Evolutionary conservation across 2,797 vertebrate species (phyloP).

Genomic region (Eulemur rubriventer): DNA sequence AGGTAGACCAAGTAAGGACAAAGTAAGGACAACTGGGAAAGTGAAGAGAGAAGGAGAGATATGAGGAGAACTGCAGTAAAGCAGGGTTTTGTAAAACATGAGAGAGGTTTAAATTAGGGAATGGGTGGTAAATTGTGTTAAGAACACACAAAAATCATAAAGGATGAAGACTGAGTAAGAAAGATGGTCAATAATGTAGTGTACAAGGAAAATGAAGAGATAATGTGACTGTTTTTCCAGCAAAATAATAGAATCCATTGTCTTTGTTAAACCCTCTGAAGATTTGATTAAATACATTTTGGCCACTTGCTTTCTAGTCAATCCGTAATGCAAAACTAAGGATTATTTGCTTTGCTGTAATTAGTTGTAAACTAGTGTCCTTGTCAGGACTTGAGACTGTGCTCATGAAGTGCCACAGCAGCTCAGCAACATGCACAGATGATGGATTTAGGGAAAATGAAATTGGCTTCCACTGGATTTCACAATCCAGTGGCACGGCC

Average conservation of each 20-base stretch:
- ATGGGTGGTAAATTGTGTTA: not conserved
- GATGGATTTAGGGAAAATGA: not conserved
- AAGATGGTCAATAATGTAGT: not conserved
- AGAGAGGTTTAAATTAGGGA: not conserved
- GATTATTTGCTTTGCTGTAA: not conserved
- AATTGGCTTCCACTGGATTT: not conserved
- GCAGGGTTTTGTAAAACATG: not conserved
- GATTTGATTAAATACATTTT: not conserved
- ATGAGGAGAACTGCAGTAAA: not conserved
- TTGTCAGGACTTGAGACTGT: not conserved
- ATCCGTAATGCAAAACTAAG: not conserved
- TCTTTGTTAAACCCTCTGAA: not conserved
- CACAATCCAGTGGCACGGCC: not conserved
- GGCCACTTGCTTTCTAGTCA: not conserved
- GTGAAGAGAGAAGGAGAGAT: not conserved
- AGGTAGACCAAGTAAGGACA: not conserved
- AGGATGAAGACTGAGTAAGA: not conserved
- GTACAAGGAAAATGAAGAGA: not conserved
- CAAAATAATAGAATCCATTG: not conserved
- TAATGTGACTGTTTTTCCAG: not conserved
- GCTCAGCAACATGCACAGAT: not conserved
- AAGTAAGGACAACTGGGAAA: not conserved
- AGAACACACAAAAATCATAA: not conserved
- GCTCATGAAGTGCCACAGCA: not conserved
- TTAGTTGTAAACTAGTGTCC: not conserved